Conservation (phyloP, 1,140 invertebrate species). For the Cyclina sinensis region DNA sequence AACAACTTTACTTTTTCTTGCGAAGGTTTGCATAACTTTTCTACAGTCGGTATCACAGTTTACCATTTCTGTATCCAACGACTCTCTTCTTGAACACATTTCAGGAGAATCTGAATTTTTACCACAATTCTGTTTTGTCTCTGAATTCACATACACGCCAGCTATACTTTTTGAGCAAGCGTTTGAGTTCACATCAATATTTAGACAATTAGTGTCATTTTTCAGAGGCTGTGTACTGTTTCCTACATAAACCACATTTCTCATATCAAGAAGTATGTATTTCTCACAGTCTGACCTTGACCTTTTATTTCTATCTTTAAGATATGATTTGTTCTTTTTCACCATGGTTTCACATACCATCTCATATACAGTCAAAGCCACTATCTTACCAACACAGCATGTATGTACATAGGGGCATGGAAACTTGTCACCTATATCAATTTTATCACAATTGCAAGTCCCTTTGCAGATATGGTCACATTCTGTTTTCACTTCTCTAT, state of each 20-base stretch:
- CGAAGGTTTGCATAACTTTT: background rate
- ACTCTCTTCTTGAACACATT: background rate
- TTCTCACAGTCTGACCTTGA: background rate
- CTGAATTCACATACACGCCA: background rate
- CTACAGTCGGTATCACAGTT: background rate
- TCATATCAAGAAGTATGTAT: constrained; percentile 35
- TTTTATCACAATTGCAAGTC: constrained; percentile 12
- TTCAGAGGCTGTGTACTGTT: background rate
- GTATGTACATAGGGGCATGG: constrained; percentile 41
- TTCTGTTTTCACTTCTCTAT: background rate
- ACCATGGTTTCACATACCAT: constrained; percentile 19
- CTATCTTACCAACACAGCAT: constrained; percentile 49
- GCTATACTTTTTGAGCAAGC: background rate
- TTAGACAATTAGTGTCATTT: background rate
- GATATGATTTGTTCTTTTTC: background rate
- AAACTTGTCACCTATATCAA: constrained; percentile 13
- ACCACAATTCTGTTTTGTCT: no score
- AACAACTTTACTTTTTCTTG: background rate
- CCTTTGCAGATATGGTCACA: background rate
- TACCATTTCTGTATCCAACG: background rate
- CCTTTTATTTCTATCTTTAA: background rate
- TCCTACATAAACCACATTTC: constrained; percentile 11
- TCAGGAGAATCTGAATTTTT: background rate
- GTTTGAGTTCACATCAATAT: background rate
- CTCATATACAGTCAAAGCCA: background rate